These are phyloP conservation scores for Adineta ricciae DNA, from an alignment of 2,888 invertebrate species.

Conservation along the genomic window DNA sequence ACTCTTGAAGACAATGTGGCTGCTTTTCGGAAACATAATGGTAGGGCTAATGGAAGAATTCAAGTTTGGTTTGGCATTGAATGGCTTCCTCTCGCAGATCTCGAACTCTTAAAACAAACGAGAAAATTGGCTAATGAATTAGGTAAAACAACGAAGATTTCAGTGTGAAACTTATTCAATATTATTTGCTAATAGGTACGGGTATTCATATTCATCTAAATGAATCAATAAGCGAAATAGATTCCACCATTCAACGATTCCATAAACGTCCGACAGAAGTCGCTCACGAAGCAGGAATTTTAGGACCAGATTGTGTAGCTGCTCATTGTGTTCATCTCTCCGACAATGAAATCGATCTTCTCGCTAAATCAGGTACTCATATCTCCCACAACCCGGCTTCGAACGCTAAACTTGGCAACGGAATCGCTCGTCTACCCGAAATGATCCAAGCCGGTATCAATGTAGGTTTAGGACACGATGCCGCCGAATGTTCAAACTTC, in stretches of 20 bases:
- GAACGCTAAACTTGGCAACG: neutral
- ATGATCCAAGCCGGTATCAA: neutral
- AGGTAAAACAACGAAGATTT: too few relatives aligned
- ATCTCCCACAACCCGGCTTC: neutral
- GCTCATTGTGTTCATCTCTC: neutral
- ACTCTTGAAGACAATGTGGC: neutral
- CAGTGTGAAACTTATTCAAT: too few relatives aligned
- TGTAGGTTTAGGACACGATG: neutral
- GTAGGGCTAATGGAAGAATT: neutral
- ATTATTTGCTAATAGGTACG: too few relatives aligned
- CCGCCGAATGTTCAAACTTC: neutral
- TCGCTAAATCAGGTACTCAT: neutral
- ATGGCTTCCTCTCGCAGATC: neutral
- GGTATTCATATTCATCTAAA: conserved; percentile 1
- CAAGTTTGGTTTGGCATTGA: neutral
- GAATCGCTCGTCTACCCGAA: neutral
- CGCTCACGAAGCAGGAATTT: neutral
- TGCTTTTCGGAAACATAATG: neutral
- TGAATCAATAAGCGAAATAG: neutral
- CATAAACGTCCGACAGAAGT: neutral
- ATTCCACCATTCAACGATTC: neutral
- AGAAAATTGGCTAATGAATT: neutral
- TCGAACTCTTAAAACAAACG: neutral
- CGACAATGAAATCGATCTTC: neutral
- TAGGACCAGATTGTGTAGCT: neutral